These are phyloP conservation scores for Hemistola chrysoprasaria DNA, from an alignment of 2,888 invertebrate genomes.

Conservation along the genomic window DNA sequence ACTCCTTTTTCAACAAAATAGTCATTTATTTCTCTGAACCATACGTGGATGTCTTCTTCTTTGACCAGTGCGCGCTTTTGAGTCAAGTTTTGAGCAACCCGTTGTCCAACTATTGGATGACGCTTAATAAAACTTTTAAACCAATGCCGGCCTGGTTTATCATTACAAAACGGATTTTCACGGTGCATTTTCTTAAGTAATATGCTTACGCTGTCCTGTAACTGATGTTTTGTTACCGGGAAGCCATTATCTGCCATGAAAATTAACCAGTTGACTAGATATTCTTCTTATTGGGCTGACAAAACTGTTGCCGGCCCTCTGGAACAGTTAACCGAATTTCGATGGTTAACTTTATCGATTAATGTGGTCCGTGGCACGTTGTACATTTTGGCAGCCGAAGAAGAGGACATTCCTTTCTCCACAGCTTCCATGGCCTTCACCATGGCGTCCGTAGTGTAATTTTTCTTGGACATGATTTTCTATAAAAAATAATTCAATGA, in stretches of 20 bases:
- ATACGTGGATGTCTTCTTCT: not conserved
- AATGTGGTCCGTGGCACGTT: not conserved
- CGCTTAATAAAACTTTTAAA: not conserved
- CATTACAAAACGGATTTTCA: not conserved
- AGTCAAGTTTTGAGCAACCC: conserved; percentile 5
- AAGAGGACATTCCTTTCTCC: not conserved
- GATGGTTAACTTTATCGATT: not conserved
- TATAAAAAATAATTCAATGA: too few relatives aligned
- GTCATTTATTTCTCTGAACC: not conserved
- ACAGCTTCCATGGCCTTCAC: not conserved
- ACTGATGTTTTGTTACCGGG: not conserved
- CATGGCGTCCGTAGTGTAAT: conserved; percentile 8
- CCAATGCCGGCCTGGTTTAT: conserved; percentile 1
- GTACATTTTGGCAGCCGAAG: not conserved
- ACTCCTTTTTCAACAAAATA: not conserved
- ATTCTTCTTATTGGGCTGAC: conserved; percentile 1
- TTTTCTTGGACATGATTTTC: too few relatives aligned
- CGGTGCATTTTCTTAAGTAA: not conserved
- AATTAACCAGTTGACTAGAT: not conserved
- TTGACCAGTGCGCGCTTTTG: not conserved
- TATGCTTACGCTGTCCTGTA: not conserved
- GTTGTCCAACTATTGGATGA: not conserved
- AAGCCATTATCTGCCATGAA: conserved; percentile 1
- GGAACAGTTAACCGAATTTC: not conserved
- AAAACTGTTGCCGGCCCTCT: conserved; percentile 1